Conservation (phyloP, 2,888 invertebrate genomes). For the Lasioglossum malachurum region DNA sequence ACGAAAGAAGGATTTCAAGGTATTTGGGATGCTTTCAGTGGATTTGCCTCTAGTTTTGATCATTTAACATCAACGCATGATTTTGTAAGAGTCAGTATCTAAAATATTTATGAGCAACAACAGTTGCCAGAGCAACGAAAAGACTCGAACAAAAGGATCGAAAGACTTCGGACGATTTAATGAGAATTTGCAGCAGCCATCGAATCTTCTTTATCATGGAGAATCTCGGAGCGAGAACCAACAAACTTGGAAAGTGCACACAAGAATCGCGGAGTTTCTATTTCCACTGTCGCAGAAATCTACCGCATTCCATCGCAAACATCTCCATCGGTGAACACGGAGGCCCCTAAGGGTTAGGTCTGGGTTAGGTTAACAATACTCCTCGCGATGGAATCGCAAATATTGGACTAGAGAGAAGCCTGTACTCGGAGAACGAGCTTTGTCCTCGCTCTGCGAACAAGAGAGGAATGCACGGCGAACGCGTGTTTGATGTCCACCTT, state of each 20-base stretch:
- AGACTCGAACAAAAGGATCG: too few species aligned
- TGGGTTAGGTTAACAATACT: slow-evolving; percentile 58
- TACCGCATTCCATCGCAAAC: slow-evolving; percentile 19
- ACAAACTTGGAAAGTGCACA: neutral
- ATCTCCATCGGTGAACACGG: neutral
- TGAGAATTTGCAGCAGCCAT: neutral
- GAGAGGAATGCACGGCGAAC: neutral
- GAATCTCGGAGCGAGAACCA: neutral
- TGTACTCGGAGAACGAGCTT: slow-evolving; percentile 43
- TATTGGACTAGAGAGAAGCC: slow-evolving; percentile 48
- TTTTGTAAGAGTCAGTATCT: too few species aligned
- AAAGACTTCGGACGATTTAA: neutral
- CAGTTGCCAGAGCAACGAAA: too few species aligned
- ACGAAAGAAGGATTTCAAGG: neutral
- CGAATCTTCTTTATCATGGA: neutral
- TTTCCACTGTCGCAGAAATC: slow-evolving; percentile 7
- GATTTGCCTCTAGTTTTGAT: neutral
- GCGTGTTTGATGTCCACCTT: neutral
- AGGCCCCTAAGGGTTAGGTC: slow-evolving; percentile 40
- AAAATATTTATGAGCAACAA: too few species aligned
- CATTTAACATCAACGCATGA: too few species aligned
- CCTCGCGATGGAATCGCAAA: slow-evolving; percentile 51
- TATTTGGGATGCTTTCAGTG: neutral
- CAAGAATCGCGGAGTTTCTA: neutral
- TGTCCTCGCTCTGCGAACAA: neutral